Base-by-base conservation (phyloP, 1,140 invertebrate genomes). In the Pristionchus pacificus region DNA sequence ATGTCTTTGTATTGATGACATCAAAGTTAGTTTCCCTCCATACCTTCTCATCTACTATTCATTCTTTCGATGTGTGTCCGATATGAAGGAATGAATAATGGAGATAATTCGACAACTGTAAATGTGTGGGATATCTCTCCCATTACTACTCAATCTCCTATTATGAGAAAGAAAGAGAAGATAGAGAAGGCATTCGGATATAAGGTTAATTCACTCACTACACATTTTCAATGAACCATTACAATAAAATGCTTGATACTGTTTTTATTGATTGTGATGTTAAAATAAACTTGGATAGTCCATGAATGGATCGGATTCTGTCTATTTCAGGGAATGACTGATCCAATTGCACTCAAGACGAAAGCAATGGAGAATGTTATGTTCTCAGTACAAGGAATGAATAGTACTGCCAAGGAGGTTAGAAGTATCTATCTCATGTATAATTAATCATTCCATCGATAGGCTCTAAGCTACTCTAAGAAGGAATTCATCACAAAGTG, bases 401-500 rank as follows among this genome's bases (percentile, higher is more conserved):
- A 65, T 15, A 74, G 80, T 55, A n/a, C 60, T 1, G 71, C 83
- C 14, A 83, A 82, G 65, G 66, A 74, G n/a, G n/a, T n/a, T n/a
- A n/a, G n/a, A n/a, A n/a, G n/a, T n/a, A n/a, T n/a, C n/a, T n/a
- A n/a, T n/a, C n/a, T n/a, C n/a, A n/a, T n/a, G n/a, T n/a, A n/a
- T n/a, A n/a, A n/a, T n/a, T n/a, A n/a, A n/a, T n/a, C n/a, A n/a
- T n/a, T n/a, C n/a, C n/a, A n/a, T n/a, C n/a, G n/a, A n/a, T n/a
- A n/a, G 59, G n/a, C 64, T 13, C 65, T 82, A 14, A 72, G 80
- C 1, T 82, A 82, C 65, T 67, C 69, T 31, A 84, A 82, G 63
- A 32, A 61, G n/a, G 80, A 82, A 63, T 83, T 82, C 68, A 84
- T 82, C 30, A 84, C 78, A 24, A 83, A 83, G 65, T 82, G 80